These are phyloP conservation scores for Condylura cristata DNA, from an alignment of 2,113 vertebrate species.

Conservation along the genomic window DNA sequence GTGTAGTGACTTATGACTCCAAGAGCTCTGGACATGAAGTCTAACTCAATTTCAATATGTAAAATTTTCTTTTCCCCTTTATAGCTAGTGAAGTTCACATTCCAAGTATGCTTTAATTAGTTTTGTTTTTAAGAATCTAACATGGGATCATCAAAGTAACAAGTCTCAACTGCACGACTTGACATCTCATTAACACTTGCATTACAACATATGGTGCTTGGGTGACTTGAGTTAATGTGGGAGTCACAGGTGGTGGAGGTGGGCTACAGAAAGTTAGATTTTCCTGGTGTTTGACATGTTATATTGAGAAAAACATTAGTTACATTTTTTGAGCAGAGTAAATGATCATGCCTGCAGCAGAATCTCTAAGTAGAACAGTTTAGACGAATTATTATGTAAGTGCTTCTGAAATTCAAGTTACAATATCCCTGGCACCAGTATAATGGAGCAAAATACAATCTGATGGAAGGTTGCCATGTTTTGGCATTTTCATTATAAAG, in stretches of 20 bases:
- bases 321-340: constrained; percentile 31
- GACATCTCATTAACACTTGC: constrained; percentile 65
- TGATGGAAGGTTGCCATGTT: not conserved
- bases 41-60: not conserved
- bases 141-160: constrained; percentile 53
- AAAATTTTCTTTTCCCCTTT: not conserved
- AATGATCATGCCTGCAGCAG: not conserved
- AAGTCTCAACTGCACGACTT: constrained; percentile 38
- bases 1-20: not conserved
- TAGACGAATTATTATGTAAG: constrained; percentile 34
- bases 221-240: constrained; percentile 42
- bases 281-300: constrained; percentile 31
- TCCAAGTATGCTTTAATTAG: constrained; percentile 52
- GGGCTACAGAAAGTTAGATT: constrained; percentile 26
- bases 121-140: constrained; percentile 64
- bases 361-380: not conserved
- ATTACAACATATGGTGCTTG: constrained; percentile 48
- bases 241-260: constrained; percentile 20
- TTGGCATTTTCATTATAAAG: constrained; percentile 26
- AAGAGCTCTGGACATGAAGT: constrained; percentile 1
- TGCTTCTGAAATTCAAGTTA: constrained; percentile 49
- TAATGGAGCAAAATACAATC: not conserved
- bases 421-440: not conserved
- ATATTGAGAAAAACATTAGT: constrained; percentile 53
- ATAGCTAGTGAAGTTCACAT: constrained; percentile 48